A percentile compares a stretch with the other conserved stretches of the same genome.
Conservation (phyloP, 2,797 vertebrate genomes). For the Poecilia wingei region DNA sequence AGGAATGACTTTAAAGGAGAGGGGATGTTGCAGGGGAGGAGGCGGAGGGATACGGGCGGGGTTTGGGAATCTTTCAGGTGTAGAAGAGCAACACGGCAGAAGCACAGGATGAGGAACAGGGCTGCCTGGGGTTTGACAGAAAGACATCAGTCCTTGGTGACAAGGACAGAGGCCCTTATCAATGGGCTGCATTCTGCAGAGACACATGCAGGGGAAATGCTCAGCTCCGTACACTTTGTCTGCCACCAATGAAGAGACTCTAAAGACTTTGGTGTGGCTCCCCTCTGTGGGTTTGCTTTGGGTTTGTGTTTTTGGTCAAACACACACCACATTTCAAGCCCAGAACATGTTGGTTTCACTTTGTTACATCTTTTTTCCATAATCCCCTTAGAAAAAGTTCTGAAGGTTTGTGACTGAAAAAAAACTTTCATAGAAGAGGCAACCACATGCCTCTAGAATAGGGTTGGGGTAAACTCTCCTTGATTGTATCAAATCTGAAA, state of each 20-base stretch:
- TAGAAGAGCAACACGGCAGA: conserved; percentile 58
- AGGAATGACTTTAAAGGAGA: conserved; percentile 18
- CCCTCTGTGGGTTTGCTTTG: conserved; percentile 32
- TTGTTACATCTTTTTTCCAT: background rate
- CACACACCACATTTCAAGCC: conserved; percentile 9
- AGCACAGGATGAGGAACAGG: conserved; percentile 69
- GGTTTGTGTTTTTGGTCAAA: conserved; percentile 48
- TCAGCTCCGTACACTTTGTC: conserved; percentile 51
- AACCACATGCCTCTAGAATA: background rate
- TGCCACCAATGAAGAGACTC: conserved; percentile 52
- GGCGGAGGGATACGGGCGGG: conserved; percentile 13
- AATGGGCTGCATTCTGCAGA: conserved; percentile 56
- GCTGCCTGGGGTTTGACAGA: conserved; percentile 74
- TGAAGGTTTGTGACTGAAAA: background rate
- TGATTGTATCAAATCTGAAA: too few species aligned
- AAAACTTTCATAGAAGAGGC: background rate
- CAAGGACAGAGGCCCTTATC: conserved; percentile 78
- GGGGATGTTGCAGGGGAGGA: conserved; percentile 12
- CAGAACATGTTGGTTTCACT: conserved; percentile 18
- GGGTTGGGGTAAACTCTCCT: too few species aligned
- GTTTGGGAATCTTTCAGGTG: conserved; percentile 61
- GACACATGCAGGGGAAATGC: conserved; percentile 9
- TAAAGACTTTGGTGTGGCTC: conserved; percentile 47
- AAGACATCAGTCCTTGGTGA: conserved; percentile 76
- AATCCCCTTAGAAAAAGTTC: conserved; percentile 5